Base-by-base conservation (phyloP, 2,797 vertebrate species). In the Mus caroli region DNA sequence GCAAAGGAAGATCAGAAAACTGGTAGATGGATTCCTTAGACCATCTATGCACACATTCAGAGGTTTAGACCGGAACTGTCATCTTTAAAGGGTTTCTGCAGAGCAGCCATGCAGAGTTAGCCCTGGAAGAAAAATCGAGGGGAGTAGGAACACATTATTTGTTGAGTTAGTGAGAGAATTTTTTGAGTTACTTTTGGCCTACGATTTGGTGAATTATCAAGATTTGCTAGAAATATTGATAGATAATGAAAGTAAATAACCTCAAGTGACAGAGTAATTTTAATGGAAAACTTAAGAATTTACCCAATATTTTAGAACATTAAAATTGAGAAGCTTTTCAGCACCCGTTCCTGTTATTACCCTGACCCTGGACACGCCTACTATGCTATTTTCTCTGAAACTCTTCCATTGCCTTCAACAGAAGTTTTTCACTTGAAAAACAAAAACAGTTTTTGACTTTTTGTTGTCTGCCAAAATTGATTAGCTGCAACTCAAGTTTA, bases 371-470 rank as follows among this genome's bases (percentile, higher is more conserved):
- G 60, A 62, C 93, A 95, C 54, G 75, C 58, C 71, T 95, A 62
- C 89, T 94, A 91, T 91, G 93, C 60, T 87, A 12, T 94, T 78
- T 94, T 84, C 76, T 94, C 58, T 94, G 88, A 94, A 96, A 95
- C 80, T 95, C 90, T 90, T 95, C 91, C 89, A 87, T 62, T 90
- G 19, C 87, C 78, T 97, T 91, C 91, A 96, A 94, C 86, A 98
- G 95, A 95, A 95, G 92, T 73, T 97, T 96, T 96, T 86, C 90
- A 85, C 90, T 94, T 97, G 88, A 95, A 96, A 97, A 96, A 95
- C 88, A 97, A 93, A 98, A 97, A 94, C 95, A 94, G 91, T 93
- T 97, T 96, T 97, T 96, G 83, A 96, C 71, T 96, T 97, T 95
- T 90, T 97, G 85, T 80, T 90, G 75, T 92, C 91, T 97, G 95